These are phyloP conservation scores for Hapalemur alaotrensis DNA, from an alignment of 2,797 vertebrate species.

Conservation along the genomic window DNA sequence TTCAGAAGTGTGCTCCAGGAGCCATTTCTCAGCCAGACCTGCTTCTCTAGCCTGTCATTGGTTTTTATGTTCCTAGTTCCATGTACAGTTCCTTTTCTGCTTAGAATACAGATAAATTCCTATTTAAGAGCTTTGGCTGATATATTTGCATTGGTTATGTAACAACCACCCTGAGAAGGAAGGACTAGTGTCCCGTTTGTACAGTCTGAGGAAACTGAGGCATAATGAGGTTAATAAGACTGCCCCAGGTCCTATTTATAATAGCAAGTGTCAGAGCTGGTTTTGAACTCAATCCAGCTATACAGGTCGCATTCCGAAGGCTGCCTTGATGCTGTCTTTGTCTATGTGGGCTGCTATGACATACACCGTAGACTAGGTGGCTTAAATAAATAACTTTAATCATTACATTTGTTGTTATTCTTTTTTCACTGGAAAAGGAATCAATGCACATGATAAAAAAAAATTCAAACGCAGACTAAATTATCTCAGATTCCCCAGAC, in stretches of 20 bases:
- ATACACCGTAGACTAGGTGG: background rate
- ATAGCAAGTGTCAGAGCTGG: background rate
- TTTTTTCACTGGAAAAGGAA: constrained; percentile 27
- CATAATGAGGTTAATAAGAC: background rate
- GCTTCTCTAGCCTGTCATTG: background rate
- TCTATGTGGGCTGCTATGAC: background rate
- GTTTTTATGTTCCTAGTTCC: background rate
- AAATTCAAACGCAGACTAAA: background rate
- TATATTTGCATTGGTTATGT: background rate
- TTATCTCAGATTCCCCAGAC: background rate
- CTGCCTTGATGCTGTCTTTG: background rate
- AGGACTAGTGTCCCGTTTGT: background rate
- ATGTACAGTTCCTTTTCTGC: background rate
- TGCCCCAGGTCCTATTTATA: background rate
- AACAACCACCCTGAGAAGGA: background rate
- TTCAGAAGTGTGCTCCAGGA: background rate
- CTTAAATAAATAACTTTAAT: background rate
- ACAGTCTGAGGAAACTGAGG: background rate
- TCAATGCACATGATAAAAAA: background rate
- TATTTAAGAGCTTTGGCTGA: background rate
- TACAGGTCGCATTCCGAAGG: background rate
- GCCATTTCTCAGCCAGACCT: background rate
- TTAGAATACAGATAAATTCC: background rate
- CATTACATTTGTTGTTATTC: background rate
- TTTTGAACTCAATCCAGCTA: background rate